Percentiles rank a stretch among this genome's conserved stretches.
These are phyloP conservation scores for Octodonta nipae DNA, from an alignment of 2,888 invertebrate genomes.

Conservation along the genomic window DNA sequence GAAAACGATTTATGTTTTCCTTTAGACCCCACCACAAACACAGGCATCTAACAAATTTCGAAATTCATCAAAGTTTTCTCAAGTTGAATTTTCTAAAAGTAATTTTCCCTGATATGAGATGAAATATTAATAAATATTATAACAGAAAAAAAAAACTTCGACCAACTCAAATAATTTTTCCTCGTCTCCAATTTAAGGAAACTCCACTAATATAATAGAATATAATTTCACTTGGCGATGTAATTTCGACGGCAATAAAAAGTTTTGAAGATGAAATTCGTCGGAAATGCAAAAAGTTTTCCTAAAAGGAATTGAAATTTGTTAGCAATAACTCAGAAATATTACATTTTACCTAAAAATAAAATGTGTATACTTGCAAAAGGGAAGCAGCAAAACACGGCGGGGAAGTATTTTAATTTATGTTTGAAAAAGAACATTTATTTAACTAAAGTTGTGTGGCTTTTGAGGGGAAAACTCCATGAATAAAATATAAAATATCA, in stretches of 20 bases:
- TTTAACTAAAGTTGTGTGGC: constrained; percentile 25
- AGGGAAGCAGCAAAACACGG: constrained; percentile 13
- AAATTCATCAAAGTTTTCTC: too few relatives aligned
- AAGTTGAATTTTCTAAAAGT: too few relatives aligned
- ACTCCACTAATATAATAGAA: constrained; percentile 1
- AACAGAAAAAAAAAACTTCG: too few relatives aligned
- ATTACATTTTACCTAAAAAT: constrained; percentile 7
- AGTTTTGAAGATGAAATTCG: constrained; percentile 6
- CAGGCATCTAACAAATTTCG: too few relatives aligned
- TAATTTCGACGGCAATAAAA: constrained; percentile 2
- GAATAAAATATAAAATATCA: constrained; percentile 27
- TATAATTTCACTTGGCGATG: constrained; percentile 1
- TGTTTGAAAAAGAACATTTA: constrained; percentile 21
- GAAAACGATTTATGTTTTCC: too few relatives aligned
- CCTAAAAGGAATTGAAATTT: constrained; percentile 10
- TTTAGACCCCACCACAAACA: too few relatives aligned
- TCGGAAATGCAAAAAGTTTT: constrained; percentile 13
- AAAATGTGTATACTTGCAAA: neutral
- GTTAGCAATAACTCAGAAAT: constrained; percentile 12
- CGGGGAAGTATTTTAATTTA: constrained; percentile 24
- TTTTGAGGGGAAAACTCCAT: constrained; percentile 9
- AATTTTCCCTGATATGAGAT: too few relatives aligned
- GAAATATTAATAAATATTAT: too few relatives aligned
- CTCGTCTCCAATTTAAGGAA: neutral
- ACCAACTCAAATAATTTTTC: too few relatives aligned